Evolutionary conservation across 1,140 invertebrate genomes (phyloP).

Genomic region (Anadara kagoshimensis): DNA sequence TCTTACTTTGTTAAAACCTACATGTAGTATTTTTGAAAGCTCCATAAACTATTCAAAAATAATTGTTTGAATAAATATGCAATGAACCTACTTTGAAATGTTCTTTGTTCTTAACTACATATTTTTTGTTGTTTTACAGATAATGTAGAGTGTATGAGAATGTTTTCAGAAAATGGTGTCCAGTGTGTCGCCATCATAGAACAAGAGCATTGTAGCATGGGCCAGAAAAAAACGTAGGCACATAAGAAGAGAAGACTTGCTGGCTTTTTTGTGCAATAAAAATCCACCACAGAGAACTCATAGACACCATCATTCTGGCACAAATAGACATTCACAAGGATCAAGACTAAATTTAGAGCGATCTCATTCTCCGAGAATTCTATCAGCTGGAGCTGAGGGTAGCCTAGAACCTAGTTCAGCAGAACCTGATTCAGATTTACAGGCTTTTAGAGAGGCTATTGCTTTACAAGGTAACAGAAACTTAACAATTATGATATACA

Average conservation of each 20-base stretch:
- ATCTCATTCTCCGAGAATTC: constrained; percentile 49
- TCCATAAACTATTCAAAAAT: no score
- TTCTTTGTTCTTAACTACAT: not conserved
- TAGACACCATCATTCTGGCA: constrained; percentile 70
- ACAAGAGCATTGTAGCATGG: constrained; percentile 86
- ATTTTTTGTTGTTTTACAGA: constrained; percentile 1
- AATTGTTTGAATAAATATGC: no score
- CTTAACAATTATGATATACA: no score
- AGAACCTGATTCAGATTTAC: constrained; percentile 78
- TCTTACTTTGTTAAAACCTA: no score
- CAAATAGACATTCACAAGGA: constrained; percentile 65
- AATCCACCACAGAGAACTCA: constrained; percentile 78
- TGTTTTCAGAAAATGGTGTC: constrained; percentile 82
- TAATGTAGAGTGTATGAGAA: constrained; percentile 80
- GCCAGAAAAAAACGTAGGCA: constrained; percentile 78
- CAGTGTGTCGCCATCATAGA: constrained; percentile 83
- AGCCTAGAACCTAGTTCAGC: constrained; percentile 42
- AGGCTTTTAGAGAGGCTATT: constrained; percentile 86
- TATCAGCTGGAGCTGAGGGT: constrained; percentile 21
- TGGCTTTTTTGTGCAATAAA: constrained; percentile 86
- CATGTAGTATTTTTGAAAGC: no score
- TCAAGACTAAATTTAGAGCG: constrained; percentile 50
- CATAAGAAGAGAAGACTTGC: constrained; percentile 84
- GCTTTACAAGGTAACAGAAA: constrained; percentile 74
- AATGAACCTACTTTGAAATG: no score